Evolutionary conservation across 2,113 vertebrate genomes (phyloP).

Genomic region (Salvelinus fontinalis): DNA sequence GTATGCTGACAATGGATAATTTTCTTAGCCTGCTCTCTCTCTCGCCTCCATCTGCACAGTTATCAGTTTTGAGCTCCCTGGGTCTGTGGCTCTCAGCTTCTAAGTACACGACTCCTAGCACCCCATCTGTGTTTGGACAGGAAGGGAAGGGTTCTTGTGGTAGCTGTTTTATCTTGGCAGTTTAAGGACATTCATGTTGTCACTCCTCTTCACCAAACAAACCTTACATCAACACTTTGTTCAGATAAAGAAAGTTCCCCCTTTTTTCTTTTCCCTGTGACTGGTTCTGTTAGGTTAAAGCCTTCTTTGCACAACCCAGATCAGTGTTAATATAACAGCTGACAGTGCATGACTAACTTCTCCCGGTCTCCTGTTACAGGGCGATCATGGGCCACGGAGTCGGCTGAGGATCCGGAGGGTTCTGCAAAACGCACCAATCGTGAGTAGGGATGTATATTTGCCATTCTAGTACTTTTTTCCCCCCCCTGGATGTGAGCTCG

Average conservation of each 20-base stretch:
- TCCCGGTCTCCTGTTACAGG: conserved; percentile 56
- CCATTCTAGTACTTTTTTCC: too few relatives aligned
- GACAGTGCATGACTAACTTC: conserved; percentile 8
- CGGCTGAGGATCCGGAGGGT: conserved; percentile 57
- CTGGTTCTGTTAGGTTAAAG: not conserved
- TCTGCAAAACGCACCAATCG: conserved; percentile 60
- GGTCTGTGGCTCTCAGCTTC: not conserved
- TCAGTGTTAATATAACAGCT: conserved; percentile 1
- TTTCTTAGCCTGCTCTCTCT: not conserved
- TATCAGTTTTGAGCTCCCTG: conserved; percentile 20
- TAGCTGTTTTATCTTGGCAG: not conserved
- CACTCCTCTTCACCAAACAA: not conserved
- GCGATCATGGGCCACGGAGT: conserved; percentile 75
- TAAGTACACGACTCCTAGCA: not conserved
- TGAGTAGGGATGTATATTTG: conserved; percentile 48
- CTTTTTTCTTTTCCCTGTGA: not conserved
- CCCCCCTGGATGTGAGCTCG: too few relatives aligned
- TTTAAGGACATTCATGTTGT: not conserved
- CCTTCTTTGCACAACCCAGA: not conserved
- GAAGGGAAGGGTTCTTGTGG: not conserved
- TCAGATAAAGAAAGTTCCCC: not conserved
- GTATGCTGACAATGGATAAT: conserved; percentile 6
- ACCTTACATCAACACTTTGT: not conserved
- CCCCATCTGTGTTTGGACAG: not conserved
- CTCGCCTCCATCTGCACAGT: conserved; percentile 1